These are phyloP conservation scores for Phaetusa simplex DNA, from an alignment of 2,113 vertebrate species.

Conservation along the genomic window DNA sequence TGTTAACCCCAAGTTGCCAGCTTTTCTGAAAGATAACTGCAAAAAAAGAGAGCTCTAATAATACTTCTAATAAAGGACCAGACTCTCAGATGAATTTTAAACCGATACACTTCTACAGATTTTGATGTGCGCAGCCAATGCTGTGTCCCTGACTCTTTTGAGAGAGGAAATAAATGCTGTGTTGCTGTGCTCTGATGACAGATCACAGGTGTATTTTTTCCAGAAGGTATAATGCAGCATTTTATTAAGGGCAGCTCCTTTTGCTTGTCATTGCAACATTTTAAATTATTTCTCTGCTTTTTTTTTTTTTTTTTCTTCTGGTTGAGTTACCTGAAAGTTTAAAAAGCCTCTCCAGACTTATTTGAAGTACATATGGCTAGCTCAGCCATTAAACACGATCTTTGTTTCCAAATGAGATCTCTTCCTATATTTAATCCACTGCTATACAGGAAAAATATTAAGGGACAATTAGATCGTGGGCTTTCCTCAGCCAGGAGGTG, in stretches of 20 bases:
- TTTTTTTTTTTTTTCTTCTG: too few species aligned
- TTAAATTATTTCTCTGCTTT: neutral
- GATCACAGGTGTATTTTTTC: neutral
- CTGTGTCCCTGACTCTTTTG: neutral
- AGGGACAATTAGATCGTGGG: neutral
- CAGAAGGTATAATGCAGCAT: neutral
- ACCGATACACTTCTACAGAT: neutral
- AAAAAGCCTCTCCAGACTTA: neutral
- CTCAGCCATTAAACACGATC: neutral
- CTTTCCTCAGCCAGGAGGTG: neutral
- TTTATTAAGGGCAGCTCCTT: neutral
- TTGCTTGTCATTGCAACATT: neutral
- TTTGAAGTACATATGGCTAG: neutral
- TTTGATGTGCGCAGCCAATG: neutral
- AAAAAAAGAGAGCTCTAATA: neutral
- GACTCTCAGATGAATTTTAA: slow-evolving; percentile 11
- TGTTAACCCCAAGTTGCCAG: slow-evolving; percentile 22
- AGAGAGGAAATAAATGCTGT: neutral
- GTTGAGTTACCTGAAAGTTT: neutral
- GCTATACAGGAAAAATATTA: neutral
- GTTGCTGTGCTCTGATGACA: neutral
- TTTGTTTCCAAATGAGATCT: neutral
- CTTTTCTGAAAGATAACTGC: slow-evolving; percentile 8
- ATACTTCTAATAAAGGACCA: neutral
- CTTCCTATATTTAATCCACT: neutral